A percentile compares a stretch with the other conserved stretches of the same genome.
These are phyloP conservation scores for Nothocercus julius DNA, from an alignment of 2,113 vertebrate species.

Conservation along the genomic window DNA sequence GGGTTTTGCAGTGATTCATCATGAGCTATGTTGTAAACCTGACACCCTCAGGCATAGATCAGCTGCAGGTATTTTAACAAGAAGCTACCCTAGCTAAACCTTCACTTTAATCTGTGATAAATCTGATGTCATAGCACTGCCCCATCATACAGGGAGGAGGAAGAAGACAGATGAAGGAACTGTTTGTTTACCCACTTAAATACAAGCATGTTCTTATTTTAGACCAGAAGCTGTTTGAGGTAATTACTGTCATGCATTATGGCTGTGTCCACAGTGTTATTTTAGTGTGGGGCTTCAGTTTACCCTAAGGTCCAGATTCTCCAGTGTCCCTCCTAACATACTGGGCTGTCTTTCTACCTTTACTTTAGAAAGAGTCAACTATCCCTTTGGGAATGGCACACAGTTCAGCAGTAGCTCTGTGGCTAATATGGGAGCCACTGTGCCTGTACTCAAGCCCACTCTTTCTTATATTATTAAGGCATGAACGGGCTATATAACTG, in stretches of 20 bases:
- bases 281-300: background rate
- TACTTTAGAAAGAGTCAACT: background rate
- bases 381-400: background rate
- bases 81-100: background rate
- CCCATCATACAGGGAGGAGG: background rate
- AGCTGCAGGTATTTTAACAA: background rate
- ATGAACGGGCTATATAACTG: too few species aligned
- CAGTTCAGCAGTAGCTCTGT: background rate
- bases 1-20: background rate
- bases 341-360: background rate
- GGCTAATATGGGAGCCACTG: background rate
- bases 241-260: background rate
- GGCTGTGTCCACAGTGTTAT: background rate
- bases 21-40: constrained; percentile 1
- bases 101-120: constrained; percentile 3
- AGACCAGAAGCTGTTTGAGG: background rate
- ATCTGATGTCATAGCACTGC: background rate
- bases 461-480: too few species aligned
- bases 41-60: background rate
- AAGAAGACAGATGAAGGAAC: background rate
- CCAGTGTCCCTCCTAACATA: background rate
- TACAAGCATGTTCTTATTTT: background rate
- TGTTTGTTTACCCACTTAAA: background rate
- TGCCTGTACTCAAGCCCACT: background rate
- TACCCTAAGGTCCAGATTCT: background rate